Conservation (phyloP, 2,797 vertebrate genomes). For the Ataeniobius toweri region DNA sequence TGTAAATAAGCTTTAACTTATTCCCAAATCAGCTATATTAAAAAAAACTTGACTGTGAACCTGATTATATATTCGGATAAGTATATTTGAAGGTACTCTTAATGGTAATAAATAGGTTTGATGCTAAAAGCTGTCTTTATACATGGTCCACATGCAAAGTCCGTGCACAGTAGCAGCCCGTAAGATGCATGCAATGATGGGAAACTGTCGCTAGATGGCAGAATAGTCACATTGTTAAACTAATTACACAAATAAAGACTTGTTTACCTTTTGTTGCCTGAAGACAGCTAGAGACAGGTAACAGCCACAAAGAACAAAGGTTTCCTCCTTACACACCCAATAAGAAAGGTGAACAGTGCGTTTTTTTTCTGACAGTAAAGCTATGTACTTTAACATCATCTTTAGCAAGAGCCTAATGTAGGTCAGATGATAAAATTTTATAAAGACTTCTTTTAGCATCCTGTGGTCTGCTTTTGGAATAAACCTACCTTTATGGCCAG, state of each 20-base stretch:
- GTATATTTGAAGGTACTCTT: not conserved
- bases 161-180: not conserved
- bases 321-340: too few relatives aligned
- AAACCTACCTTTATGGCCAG: too few relatives aligned
- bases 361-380: too few relatives aligned
- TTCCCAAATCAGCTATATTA: not conserved
- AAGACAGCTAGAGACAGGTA: too few relatives aligned
- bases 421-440: too few relatives aligned
- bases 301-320: too few relatives aligned
- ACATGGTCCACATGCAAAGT: not conserved
- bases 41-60: not conserved
- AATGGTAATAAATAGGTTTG: not conserved
- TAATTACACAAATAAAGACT: not conserved
- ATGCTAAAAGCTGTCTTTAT: not conserved
- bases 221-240: not conserved
- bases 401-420: too few relatives aligned
- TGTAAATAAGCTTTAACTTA: not conserved
- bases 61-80: not conserved
- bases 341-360: too few relatives aligned
- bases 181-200: conserved; percentile 30
- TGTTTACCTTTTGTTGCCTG: not conserved
- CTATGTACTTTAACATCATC: too few relatives aligned
- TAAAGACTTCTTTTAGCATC: too few relatives aligned
- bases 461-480: too few relatives aligned
- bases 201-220: conserved; percentile 52